Evolutionary conservation across 1,140 invertebrate species (phyloP).

Genomic region (Vanessa tameamea): DNA sequence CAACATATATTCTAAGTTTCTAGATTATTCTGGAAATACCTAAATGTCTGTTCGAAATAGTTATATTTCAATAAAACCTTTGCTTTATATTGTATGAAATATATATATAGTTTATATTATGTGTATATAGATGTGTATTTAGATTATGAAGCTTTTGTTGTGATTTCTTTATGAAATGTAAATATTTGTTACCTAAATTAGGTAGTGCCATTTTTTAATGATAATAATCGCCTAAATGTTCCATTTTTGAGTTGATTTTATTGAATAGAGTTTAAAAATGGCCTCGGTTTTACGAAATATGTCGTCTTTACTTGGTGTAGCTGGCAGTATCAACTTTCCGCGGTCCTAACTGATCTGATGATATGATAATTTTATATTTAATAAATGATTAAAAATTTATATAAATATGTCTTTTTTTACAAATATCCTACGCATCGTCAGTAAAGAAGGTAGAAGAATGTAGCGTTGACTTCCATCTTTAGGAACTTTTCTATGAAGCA

Average conservation of each 20-base stretch:
- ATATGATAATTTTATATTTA: constrained; percentile 73
- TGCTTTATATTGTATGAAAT: constrained; percentile 14
- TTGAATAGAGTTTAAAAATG: constrained; percentile 68
- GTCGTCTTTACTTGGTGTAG: constrained; percentile 61
- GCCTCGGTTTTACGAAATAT: constrained; percentile 37
- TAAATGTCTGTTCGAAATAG: background rate
- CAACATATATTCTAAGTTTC: no score
- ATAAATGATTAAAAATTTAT: constrained; percentile 72
- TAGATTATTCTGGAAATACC: background rate
- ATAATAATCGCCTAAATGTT: constrained; percentile 56
- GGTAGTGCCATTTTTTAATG: constrained; percentile 63
- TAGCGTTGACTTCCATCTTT: no score
- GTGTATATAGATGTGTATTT: constrained; percentile 41
- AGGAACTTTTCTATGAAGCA: no score
- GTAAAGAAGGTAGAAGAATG: no score
- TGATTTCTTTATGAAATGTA: constrained; percentile 62
- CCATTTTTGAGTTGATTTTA: constrained; percentile 70
- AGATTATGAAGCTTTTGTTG: constrained; percentile 54
- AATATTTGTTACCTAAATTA: constrained; percentile 57
- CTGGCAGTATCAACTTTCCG: constrained; percentile 54
- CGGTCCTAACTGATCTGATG: constrained; percentile 62
- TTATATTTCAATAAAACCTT: constrained; percentile 18
- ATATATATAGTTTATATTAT: constrained; percentile 29
- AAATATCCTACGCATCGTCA: background rate
- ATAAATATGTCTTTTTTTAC: constrained; percentile 39